Percentiles rank a stretch among this genome's conserved stretches.
Evolutionary conservation across 2,888 invertebrate genomes (phyloP).

Genomic region (Hetaerina titia): DNA sequence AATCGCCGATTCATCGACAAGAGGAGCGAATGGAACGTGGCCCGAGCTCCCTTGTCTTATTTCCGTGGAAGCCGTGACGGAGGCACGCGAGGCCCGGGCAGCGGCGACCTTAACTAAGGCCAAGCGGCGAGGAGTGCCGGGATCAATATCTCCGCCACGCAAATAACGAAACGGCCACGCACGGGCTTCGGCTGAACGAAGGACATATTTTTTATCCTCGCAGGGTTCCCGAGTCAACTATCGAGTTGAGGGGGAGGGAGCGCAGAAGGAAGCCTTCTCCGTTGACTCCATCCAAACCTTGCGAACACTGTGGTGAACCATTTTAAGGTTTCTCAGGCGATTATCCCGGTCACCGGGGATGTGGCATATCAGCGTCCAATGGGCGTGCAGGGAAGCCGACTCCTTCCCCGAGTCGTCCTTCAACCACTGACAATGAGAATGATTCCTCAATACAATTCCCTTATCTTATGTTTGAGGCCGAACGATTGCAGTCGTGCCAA

Average conservation of each 20-base stretch:
- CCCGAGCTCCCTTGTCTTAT: neutral
- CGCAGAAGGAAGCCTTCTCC: neutral
- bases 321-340: neutral
- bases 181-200: neutral
- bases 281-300: neutral
- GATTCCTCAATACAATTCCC: too few relatives aligned
- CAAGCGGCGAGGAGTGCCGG: neutral
- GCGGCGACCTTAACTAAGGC: neutral
- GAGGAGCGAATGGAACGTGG: neutral
- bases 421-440: too few relatives aligned
- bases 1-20: too few relatives aligned
- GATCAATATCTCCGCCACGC: neutral
- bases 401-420: too few relatives aligned
- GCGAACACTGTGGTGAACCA: neutral
- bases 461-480: too few relatives aligned
- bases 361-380: too few relatives aligned
- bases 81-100: constrained; percentile 20
- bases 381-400: too few relatives aligned
- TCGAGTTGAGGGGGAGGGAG: neutral
- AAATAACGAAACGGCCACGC: constrained; percentile 29
- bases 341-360: neutral
- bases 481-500: too few relatives aligned
- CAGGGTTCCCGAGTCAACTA: neutral
- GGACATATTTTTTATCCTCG: neutral
- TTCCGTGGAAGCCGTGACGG: neutral